Evolutionary conservation across 2,797 vertebrate genomes (phyloP).

Genomic region (Linurgus olivaceus): DNA sequence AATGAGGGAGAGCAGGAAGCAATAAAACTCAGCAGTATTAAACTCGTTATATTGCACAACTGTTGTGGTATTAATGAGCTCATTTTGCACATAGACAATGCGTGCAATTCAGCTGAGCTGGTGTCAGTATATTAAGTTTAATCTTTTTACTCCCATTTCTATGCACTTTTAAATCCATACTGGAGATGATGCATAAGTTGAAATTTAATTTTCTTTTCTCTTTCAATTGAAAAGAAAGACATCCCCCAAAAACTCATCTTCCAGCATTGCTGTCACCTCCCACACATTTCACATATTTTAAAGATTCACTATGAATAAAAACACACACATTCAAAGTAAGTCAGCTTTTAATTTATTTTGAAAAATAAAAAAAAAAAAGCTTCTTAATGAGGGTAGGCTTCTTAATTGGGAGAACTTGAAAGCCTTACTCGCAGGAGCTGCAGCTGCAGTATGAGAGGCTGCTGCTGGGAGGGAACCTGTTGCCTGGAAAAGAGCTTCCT

Average conservation of each 20-base stretch:
- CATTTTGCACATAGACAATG: neutral
- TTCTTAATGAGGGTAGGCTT: neutral
- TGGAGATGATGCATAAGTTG: neutral
- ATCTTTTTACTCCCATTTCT: neutral
- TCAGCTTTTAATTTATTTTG: neutral
- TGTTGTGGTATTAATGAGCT: neutral
- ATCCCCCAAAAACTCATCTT: neutral
- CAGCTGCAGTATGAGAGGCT: neutral
- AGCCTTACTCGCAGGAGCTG: neutral
- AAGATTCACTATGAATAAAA: neutral
- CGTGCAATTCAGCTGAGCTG: neutral
- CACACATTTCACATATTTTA: neutral
- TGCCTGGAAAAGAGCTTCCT: rapidly evolving
- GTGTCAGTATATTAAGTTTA: neutral
- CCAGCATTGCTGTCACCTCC: neutral
- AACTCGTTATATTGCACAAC: neutral
- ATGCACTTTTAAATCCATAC: neutral
- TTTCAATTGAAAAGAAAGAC: neutral
- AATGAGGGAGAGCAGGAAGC: neutral
- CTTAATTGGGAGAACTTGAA: neutral
- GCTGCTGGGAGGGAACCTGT: neutral
- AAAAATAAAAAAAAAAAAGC: neutral
- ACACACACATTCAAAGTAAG: neutral
- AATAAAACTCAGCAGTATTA: neutral
- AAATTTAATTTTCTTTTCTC: neutral